Percentiles rank a stretch among this genome's conserved stretches.
Evolutionary conservation across 2,888 invertebrate species (phyloP).

Genomic region (Subacronicta megacephala): DNA sequence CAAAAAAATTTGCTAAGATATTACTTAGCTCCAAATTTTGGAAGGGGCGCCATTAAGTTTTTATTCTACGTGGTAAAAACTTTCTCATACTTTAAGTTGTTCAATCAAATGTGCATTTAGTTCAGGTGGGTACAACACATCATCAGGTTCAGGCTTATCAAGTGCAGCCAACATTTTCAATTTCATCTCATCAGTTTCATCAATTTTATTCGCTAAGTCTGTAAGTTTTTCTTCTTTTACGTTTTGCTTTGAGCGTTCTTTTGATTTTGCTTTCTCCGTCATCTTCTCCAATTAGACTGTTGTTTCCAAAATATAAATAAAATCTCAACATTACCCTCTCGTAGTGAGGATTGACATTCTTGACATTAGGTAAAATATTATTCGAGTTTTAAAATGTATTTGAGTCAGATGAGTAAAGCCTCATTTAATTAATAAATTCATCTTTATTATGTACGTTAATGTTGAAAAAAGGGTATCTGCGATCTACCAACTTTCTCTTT

Average conservation of each 20-base stretch:
- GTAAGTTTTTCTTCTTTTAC: slow-evolving; percentile 71
- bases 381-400: slow-evolving; percentile 46
- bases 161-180: slow-evolving; percentile 80
- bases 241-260: slow-evolving; percentile 61
- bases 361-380: slow-evolving; percentile 10
- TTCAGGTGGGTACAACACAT: slow-evolving; percentile 90
- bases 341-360: background rate
- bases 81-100: slow-evolving; percentile 86
- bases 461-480: too few relatives aligned
- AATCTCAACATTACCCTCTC: slow-evolving; percentile 26
- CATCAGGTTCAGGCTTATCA: slow-evolving; percentile 79
- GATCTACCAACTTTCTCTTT: too few relatives aligned
- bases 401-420: background rate
- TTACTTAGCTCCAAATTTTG: too few relatives aligned
- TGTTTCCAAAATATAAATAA: slow-evolving; percentile 33
- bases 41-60: too few relatives aligned
- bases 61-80: too few relatives aligned
- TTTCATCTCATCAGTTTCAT: slow-evolving; percentile 87
- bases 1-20: too few relatives aligned
- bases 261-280: slow-evolving; percentile 66
- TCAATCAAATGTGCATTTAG: slow-evolving; percentile 90
- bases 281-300: slow-evolving; percentile 26
- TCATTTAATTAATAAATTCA: background rate
- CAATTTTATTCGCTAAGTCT: slow-evolving; percentile 80
- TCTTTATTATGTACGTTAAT: too few relatives aligned